Base-by-base conservation (phyloP, 2,888 invertebrate species). In the Metalampra italica region DNA sequence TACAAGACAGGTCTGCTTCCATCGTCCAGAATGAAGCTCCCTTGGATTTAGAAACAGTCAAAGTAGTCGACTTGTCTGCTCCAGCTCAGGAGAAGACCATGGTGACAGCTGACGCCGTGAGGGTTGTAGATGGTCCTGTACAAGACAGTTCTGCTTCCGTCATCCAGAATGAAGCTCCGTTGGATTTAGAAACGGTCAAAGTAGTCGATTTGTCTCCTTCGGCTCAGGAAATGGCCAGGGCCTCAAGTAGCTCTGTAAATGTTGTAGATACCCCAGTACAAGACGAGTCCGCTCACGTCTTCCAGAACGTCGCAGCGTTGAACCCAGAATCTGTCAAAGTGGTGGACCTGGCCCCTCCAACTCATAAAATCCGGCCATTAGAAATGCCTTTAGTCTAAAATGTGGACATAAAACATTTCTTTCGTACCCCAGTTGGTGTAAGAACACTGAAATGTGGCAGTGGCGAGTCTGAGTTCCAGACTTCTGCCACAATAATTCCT, bases 61-160 rank as follows among this genome's bases (percentile, higher is more conserved):
- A 44, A 1, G 53, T 62, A 36, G 59, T 54, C 3, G 55, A 59
- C 40, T 41, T 45, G 5, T 13, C 53, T 46, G 50, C 47, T 14
- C 14, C 11, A 29, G 40, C 37, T 11, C 8, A 32, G 32, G 32
- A 32, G n/a, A 36, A n/a, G 9, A 38, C 50, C 37, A 13, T 47
- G 22, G 22, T 5, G 5, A 11, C 38, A 11, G 12, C 29, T n/a
- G 40, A 45, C 8, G 11, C 49, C 22, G 51, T 51, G 29, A 32
- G 41, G 9, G 30, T 51, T 30, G 45, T 45, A 2, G 47, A 47
- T 3, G 7, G 9, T 3, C 43, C 46, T 9, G 32, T 37, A 4
- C 43, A 30, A 12, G 29, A 41, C 41, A 40, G 14, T 1, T 22
- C 43, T 46, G n/a, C 39, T 32, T 1, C 12, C 34, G 11, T 56